Percentiles rank a stretch among this genome's conserved stretches.
Conservation (phyloP, 2,113 vertebrate species). For the Pteropus alecto region DNA sequence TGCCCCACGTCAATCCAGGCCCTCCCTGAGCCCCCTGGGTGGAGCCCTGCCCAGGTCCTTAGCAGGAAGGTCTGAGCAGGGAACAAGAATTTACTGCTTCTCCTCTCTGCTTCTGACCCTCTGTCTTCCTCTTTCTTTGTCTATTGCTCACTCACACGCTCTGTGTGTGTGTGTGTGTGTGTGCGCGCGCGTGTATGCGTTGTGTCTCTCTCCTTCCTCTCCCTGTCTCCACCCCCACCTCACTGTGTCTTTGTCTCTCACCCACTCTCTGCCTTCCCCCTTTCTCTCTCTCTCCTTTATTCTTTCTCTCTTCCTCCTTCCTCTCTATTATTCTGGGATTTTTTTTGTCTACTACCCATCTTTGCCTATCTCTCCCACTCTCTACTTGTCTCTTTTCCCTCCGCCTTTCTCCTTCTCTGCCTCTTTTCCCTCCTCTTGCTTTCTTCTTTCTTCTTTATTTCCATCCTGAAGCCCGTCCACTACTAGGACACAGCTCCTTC, state of each 20-base stretch:
- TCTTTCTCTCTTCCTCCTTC: background rate
- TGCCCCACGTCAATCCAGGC: background rate
- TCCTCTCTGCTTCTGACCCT: background rate
- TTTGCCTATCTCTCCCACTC: background rate
- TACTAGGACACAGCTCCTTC: background rate
- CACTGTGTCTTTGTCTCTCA: background rate
- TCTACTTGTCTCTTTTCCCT: background rate
- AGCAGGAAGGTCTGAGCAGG: background rate
- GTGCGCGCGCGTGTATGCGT: background rate
- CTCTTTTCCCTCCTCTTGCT: background rate
- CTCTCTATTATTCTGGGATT: background rate
- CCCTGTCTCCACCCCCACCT: background rate
- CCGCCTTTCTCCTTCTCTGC: background rate
- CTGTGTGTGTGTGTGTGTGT: background rate
- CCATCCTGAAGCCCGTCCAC: background rate
- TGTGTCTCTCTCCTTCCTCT: background rate
- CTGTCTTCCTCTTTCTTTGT: background rate
- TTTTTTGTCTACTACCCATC: background rate
- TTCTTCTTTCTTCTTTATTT: background rate
- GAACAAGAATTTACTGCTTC: rapidly evolving
- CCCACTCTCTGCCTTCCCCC: background rate
- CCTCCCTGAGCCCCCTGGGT: background rate
- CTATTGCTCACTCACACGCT: background rate
- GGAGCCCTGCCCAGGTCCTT: background rate
- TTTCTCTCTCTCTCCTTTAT: too few relatives aligned